phyloP scores from a whole-genome alignment of 2,113 vertebrate genomes.

The Dascyllus trimaculatus region DNA sequence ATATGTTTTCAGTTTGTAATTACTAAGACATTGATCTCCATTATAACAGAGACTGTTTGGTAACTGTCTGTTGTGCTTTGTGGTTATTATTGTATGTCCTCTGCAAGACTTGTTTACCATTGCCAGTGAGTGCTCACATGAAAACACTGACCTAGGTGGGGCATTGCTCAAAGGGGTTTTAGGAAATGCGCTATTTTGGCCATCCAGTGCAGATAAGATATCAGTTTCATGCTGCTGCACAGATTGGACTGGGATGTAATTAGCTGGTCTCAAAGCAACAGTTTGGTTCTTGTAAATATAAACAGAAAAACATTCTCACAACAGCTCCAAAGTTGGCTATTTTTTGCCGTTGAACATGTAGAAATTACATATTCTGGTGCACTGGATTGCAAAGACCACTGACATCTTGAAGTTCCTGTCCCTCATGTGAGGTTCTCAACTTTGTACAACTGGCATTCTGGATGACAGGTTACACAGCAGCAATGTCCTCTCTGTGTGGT shows the following conservation, averaged over 20 bases:
- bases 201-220: slow-evolving; percentile 42
- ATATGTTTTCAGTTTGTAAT: not conserved
- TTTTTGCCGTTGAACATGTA: too few species aligned
- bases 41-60: not conserved
- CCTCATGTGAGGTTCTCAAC: not conserved
- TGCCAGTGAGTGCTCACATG: not conserved
- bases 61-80: not conserved
- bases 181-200: slow-evolving; percentile 28
- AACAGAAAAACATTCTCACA: not conserved
- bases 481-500: not conserved
- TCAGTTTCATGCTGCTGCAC: slow-evolving; percentile 23
- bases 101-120: not conserved
- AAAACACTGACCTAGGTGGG: slow-evolving; percentile 14
- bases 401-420: not conserved
- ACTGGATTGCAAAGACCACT: not conserved
- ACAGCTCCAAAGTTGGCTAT: too few species aligned
- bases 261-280: slow-evolving; percentile 14
- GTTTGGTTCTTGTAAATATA: not conserved
- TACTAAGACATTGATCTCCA: not conserved
- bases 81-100: slow-evolving; percentile 11
- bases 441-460: not conserved
- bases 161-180: slow-evolving; percentile 14
- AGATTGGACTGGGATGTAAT: slow-evolving; percentile 15
- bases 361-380: too few species aligned
- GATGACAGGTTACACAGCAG: not conserved